Evolutionary conservation across 2,113 vertebrate species (phyloP).

Genomic region (Motacilla alba): DNA sequence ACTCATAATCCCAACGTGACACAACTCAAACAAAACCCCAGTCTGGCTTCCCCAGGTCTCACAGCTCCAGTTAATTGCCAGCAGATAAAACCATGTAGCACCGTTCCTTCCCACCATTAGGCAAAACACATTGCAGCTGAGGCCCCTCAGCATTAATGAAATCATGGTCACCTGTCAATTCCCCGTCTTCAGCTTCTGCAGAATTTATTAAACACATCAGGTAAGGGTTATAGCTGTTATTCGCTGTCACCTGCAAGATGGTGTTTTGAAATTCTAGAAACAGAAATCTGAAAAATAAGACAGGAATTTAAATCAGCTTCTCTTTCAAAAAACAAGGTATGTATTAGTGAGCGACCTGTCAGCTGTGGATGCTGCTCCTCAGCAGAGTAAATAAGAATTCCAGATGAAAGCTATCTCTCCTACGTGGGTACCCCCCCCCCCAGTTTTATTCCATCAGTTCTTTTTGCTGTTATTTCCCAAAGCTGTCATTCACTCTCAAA

Average conservation of each 20-base stretch:
- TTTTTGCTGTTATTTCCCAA: conserved; percentile 1
- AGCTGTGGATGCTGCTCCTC: neutral
- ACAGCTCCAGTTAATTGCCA: neutral
- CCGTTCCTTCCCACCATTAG: neutral
- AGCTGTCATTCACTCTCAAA: neutral
- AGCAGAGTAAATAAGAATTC: neutral
- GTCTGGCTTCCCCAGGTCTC: neutral
- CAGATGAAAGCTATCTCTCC: neutral
- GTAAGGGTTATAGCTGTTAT: conserved; percentile 66
- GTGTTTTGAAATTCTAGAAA: conserved; percentile 72
- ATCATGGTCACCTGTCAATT: conserved; percentile 68
- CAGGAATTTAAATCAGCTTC: neutral
- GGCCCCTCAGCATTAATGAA: neutral
- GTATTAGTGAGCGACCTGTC: neutral
- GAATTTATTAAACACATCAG: conserved; percentile 73
- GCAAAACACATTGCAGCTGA: neutral
- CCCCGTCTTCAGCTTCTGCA: conserved; percentile 24
- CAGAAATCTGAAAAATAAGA: conserved; percentile 70
- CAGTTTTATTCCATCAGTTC: neutral
- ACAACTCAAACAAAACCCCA: neutral
- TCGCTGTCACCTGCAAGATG: conserved; percentile 58
- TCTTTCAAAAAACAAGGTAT: neutral
- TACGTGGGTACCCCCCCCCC: neutral
- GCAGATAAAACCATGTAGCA: neutral
- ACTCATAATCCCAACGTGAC: neutral